These are phyloP conservation scores for Melangyna quadrimaculata DNA, from an alignment of 2,888 invertebrate species.

Conservation along the genomic window DNA sequence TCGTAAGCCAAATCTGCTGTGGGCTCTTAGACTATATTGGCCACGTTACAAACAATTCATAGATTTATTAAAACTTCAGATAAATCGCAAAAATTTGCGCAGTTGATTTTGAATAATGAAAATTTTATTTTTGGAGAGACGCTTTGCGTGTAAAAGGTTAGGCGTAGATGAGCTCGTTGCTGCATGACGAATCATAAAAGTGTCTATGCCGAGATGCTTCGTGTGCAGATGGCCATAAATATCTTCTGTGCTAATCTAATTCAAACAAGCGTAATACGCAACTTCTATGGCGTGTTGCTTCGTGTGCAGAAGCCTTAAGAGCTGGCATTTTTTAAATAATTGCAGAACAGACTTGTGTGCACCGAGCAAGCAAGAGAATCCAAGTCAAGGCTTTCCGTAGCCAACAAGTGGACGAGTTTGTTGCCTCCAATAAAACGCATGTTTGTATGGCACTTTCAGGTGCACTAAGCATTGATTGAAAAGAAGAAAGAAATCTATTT, in stretches of 20 bases:
- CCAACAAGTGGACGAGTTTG: constrained; percentile 48
- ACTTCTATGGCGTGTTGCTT: not conserved
- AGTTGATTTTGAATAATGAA: too few relatives aligned
- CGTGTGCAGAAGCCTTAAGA: not conserved
- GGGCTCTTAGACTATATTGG: too few relatives aligned
- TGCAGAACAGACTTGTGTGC: not conserved
- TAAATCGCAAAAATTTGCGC: too few relatives aligned
- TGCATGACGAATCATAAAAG: too few relatives aligned
- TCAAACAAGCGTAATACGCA: not conserved
- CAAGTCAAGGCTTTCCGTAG: constrained; percentile 56
- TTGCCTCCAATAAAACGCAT: constrained; percentile 53
- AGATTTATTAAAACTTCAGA: too few relatives aligned
- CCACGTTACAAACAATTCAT: too few relatives aligned
- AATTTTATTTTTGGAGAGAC: too few relatives aligned
- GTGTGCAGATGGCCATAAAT: too few relatives aligned
- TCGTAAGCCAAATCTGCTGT: too few relatives aligned
- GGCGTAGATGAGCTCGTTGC: too few relatives aligned
- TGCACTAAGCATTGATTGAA: constrained; percentile 17
- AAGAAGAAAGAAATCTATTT: constrained; percentile 9
- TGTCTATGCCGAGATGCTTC: too few relatives aligned
- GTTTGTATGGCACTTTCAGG: constrained; percentile 25
- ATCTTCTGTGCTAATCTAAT: not conserved
- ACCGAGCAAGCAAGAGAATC: constrained; percentile 29
- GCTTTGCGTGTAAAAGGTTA: too few relatives aligned
- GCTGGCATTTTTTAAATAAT: not conserved